Base-by-base conservation (phyloP, 2,113 vertebrate genomes). In the Emydocephalus ijimae region DNA sequence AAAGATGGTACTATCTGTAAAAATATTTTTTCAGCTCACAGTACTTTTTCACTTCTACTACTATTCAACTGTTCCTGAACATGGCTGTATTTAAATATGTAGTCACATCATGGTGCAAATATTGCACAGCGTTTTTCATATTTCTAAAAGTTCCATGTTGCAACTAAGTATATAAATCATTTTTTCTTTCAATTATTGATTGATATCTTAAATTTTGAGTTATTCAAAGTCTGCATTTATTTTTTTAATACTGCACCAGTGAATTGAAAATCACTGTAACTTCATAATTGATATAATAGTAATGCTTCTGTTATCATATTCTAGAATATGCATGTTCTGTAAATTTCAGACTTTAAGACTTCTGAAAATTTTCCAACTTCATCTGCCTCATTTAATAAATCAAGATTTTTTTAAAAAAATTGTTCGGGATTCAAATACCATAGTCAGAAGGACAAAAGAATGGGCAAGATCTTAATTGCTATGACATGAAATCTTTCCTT, bases 121-220 rank as follows among this genome's bases (percentile, higher is more conserved):
- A 54, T 10, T 91, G 91, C 48, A 88, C 26, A 88, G n/a, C 1
- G 7, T 74, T 92, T 34, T 92, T 88, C 59, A 88, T 55, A 92
- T 74, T 52, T 87, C 59, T 56, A 34, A 24, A 74, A 55, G 55
- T 50, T 88, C n/a, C 54, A 92, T 88, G 45, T 88, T 92, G 24
- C 57, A 87, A 18, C 56, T 50, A 52, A 43, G 11, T 52, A 61
- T 23, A 87, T 48, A 87, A 87, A 29, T 26, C 4, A 18, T 64
- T 64, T 87, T 88, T 88, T 43, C 86, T 92, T 23, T 92, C 39
- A 24, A 55, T 92, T 74, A 55, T 92, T 88, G 7, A 88, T 89
- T 43, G 74, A 21, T 18, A 81, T 39, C 7, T 81, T 81, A 81
- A 43, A 21, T 81, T 43, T 89, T 92, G 43, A 88, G 52, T 3